A percentile compares a stretch with the other conserved stretches of the same genome.
phyloP scores from a whole-genome alignment of 92 coral and sea anemone genomes.

The Bergia sp. region DNA sequence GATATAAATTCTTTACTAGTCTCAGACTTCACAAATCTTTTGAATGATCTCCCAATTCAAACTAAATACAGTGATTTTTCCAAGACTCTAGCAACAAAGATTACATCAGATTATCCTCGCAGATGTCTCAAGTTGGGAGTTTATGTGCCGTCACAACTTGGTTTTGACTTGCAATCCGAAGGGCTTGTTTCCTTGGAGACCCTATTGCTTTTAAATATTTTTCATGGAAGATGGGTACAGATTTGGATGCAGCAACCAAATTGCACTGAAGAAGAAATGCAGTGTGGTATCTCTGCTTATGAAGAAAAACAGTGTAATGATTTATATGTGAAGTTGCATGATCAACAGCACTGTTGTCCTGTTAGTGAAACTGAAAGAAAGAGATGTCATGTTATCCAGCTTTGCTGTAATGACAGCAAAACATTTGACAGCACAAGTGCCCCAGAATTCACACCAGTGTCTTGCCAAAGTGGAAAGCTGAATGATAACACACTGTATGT shows the following conservation, averaged over 20 bases:
- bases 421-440: background rate
- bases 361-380: background rate
- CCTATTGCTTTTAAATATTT: conserved; percentile 55
- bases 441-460: background rate
- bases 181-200: conserved; percentile 64
- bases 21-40: conserved; percentile 61
- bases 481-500: conserved; percentile 42
- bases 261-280: background rate
- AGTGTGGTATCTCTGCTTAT: background rate
- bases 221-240: conserved; percentile 83
- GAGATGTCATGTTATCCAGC: conserved; percentile 27
- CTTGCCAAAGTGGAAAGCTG: conserved; percentile 2
- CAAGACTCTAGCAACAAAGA: no score
- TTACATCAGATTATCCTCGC: background rate
- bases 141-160: conserved; percentile 1
- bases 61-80: background rate
- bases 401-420: conserved; percentile 6
- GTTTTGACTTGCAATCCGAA: conserved; percentile 1
- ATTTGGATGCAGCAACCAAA: conserved; percentile 41
- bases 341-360: background rate
- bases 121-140: conserved; percentile 17
- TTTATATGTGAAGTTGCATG: background rate
- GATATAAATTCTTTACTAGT: conserved; percentile 42
- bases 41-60: conserved; percentile 17
- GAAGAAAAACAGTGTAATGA: background rate